Evolutionary conservation across 2,113 vertebrate genomes (phyloP).

Genomic region (Cololabis saira): DNA sequence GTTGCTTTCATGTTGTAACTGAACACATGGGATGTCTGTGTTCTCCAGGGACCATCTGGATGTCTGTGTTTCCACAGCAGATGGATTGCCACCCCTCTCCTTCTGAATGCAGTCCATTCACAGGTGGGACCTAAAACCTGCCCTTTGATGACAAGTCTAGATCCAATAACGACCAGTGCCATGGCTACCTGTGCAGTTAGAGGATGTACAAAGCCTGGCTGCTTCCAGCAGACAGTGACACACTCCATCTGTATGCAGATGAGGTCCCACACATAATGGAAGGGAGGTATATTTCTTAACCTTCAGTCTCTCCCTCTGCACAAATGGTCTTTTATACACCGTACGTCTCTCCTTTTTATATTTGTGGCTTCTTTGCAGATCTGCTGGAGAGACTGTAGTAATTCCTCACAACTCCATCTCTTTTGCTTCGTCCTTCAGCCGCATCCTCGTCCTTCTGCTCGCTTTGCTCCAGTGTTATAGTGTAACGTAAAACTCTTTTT

Average conservation of each 20-base stretch:
- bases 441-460: too few relatives aligned
- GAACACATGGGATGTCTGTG: slow-evolving; percentile 68
- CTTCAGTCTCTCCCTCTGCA: not conserved
- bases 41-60: slow-evolving; percentile 71
- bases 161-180: slow-evolving; percentile 34
- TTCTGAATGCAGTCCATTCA: slow-evolving; percentile 68
- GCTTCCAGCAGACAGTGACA: slow-evolving; percentile 57
- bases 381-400: not conserved
- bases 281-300: slow-evolving; percentile 13
- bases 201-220: slow-evolving; percentile 50
- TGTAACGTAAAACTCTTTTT: too few relatives aligned
- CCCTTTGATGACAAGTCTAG: slow-evolving; percentile 63
- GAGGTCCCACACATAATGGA: slow-evolving; percentile 5
- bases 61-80: slow-evolving; percentile 55
- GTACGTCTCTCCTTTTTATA: not conserved
- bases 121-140: slow-evolving; percentile 73
- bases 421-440: too few relatives aligned
- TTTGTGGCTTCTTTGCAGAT: not conserved
- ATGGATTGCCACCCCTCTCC: slow-evolving; percentile 65
- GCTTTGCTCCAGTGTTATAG: too few relatives aligned
- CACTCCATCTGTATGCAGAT: slow-evolving; percentile 79
- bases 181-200: slow-evolving; percentile 51
- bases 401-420: too few relatives aligned
- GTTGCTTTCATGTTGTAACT: slow-evolving; percentile 79
- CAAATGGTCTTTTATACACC: not conserved